Evolutionary conservation across 2,797 vertebrate species (phyloP).

Genomic region (Chanos chanos): DNA sequence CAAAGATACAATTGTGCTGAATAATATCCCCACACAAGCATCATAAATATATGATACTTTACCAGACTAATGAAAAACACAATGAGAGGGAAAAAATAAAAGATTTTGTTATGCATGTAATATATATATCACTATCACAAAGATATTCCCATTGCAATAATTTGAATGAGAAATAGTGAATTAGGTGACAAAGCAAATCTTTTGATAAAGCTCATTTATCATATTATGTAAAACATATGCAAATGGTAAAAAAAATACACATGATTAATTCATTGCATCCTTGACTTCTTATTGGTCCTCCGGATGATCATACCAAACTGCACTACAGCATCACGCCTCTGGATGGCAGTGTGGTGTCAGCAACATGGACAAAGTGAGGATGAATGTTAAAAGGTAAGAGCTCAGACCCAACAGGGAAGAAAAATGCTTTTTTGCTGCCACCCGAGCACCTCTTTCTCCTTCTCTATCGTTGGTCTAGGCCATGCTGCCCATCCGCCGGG

Average conservation of each 20-base stretch:
- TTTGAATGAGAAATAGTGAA: background rate
- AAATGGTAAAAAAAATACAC: slow-evolving; percentile 5
- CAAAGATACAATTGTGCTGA: no score
- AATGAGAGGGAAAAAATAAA: no score
- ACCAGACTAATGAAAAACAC: no score
- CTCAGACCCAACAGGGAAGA: background rate
- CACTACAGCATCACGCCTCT: slow-evolving; percentile 46
- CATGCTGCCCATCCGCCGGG: no score
- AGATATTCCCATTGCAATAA: background rate
- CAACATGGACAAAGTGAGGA: slow-evolving; percentile 28
- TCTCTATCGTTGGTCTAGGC: no score
- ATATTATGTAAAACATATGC: slow-evolving; percentile 20
- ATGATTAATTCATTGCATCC: slow-evolving; percentile 5
- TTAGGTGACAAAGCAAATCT: slow-evolving; percentile 1
- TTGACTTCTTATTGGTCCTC: background rate
- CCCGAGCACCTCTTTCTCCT: no score
- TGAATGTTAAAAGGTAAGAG: background rate
- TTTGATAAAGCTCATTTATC: background rate
- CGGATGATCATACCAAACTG: slow-evolving; percentile 9
- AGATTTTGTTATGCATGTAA: no score
- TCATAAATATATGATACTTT: no score
- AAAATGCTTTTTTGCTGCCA: no score
- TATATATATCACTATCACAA: background rate
- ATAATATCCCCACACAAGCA: no score
- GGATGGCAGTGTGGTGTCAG: slow-evolving; percentile 71